These are phyloP conservation scores for Drosophila emarginata DNA, from an alignment of 2,888 invertebrate species.

Conservation along the genomic window DNA sequence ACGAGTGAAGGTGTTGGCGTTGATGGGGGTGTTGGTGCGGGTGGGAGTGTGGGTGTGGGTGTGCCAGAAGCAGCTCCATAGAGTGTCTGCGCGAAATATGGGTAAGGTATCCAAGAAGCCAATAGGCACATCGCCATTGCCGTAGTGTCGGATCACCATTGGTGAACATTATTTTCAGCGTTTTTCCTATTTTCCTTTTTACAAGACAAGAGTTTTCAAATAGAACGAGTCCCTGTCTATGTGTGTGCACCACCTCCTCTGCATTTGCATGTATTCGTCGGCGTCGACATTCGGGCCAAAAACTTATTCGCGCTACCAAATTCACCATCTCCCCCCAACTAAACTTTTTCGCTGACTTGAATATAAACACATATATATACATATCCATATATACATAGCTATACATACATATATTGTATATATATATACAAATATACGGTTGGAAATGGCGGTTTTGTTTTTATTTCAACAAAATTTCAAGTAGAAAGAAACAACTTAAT, in stretches of 20 bases:
- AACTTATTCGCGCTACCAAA: conserved; percentile 15
- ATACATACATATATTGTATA: neutral
- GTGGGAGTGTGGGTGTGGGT: neutral
- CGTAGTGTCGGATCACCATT: conserved; percentile 43
- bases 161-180: conserved; percentile 44
- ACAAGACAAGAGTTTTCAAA: conserved; percentile 18
- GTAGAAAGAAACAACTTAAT: conserved; percentile 3
- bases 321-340: conserved; percentile 1
- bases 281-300: conserved; percentile 14
- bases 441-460: neutral
- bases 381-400: neutral
- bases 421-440: conserved; percentile 12
- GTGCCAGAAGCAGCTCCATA: neutral
- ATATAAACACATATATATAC: conserved; percentile 7
- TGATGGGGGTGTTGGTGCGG: neutral
- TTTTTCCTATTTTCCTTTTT: conserved; percentile 37
- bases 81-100: conserved; percentile 9
- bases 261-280: conserved; percentile 1
- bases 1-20: neutral
- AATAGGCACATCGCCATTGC: conserved; percentile 44
- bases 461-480: neutral
- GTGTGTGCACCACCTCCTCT: neutral
- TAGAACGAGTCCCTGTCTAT: conserved; percentile 12
- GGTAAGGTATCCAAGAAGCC: conserved; percentile 40
- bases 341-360: conserved; percentile 4